Evolutionary conservation across 2,888 invertebrate species (phyloP), one percentile per base, ranked within the genome.

Genomic region (Drosophila mayaguana): DNA sequence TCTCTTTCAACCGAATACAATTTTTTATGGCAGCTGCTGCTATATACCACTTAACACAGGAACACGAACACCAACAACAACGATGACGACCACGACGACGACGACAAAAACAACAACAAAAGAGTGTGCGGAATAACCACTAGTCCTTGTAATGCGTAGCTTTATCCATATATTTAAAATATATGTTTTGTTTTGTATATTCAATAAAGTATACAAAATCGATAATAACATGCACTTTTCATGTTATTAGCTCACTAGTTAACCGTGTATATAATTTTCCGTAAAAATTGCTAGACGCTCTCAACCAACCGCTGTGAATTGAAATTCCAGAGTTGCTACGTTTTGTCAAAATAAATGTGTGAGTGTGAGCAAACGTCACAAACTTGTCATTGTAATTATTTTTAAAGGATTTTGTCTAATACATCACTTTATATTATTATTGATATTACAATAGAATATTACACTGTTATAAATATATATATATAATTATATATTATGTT

Each of bases 281-380:
- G 54, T 25, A 60, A 53, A 69, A 77, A 61, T 34, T 51, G 54
- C 36, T 53, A 75, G 78, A 79, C 78, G 78, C 78, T 76, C 66
- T 54, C 20, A 22, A 48, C 53, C 75, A 79, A 76, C 78, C 80
- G 80, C 78, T 80, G 80, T 70, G 81, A 80, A 78, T 80, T 80
- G 81, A 81, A 80, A 59, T 78, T 63, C 28, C 55, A 72, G 72
- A 78, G 76, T 78, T 77, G 76, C 75, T 61, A 48, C 60, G 45
- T 43, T 43, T n/a, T 40, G 9, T 40, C 4, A 55, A 73, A 55
- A 45, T 36, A 63, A n/a, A 0, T 28, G 28, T 28, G 28, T 8
- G 4, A 65, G 79, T 78, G 78, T 61, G 25, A 25, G 9, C 4
- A 75, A 75, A 65, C 64, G 43, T 56, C 20, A 48, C 59, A 62